A percentile compares a stretch with the other conserved stretches of the same genome.
Conservation (phyloP, 2,797 vertebrate genomes). For the Rhynchotus rufescens region DNA sequence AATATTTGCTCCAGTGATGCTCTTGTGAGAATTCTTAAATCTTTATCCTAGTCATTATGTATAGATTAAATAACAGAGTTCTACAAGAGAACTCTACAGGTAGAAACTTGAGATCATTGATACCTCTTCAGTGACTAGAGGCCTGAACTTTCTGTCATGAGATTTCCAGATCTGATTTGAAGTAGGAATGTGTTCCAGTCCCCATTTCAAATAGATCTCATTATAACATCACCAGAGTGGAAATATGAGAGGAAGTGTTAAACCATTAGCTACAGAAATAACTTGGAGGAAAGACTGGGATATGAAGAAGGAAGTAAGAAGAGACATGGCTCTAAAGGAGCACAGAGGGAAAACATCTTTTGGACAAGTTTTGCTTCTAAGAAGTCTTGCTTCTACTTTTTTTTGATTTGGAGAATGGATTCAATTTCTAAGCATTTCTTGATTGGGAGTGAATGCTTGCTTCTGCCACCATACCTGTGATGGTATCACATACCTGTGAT, state of each 20-base stretch:
- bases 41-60: neutral
- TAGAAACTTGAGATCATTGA: neutral
- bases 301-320: neutral
- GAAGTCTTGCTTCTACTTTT: neutral
- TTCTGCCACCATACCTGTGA: neutral
- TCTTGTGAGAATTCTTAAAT: neutral
- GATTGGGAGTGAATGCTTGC: neutral
- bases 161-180: neutral
- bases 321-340: neutral
- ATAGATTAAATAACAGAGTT: neutral
- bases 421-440: neutral
- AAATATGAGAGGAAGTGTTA: neutral
- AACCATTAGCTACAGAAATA: neutral
- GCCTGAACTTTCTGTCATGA: neutral
- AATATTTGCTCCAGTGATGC: neutral
- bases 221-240: neutral
- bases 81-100: rapidly evolving
- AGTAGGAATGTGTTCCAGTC: neutral
- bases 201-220: neutral
- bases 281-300: neutral
- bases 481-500: too few species aligned
- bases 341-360: neutral
- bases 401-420: neutral
- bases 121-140: neutral
- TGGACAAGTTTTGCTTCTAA: neutral